A percentile compares a stretch with the other conserved stretches of the same genome.
These are phyloP conservation scores for Masnerella sp. DNA, from an alignment of 2,888 invertebrate genomes.

Conservation along the genomic window DNA sequence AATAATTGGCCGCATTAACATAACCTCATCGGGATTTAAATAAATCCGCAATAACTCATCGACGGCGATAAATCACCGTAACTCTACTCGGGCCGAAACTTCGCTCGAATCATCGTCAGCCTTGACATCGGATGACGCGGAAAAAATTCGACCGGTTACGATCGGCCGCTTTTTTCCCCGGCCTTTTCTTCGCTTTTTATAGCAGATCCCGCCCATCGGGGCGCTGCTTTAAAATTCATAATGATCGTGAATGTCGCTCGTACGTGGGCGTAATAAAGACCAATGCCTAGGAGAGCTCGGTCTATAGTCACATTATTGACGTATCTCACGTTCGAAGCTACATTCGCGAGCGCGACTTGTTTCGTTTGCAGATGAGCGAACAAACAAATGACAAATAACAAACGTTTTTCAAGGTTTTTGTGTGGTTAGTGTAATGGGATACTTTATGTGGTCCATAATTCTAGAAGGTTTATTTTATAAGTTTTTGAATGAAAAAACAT, in stretches of 20 bases:
- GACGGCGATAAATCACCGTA: constrained; percentile 34
- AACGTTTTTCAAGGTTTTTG: constrained; percentile 33
- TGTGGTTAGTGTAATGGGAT: constrained; percentile 28
- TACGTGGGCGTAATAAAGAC: constrained; percentile 56
- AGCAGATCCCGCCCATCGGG: constrained; percentile 18
- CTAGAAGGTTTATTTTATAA: too few relatives aligned
- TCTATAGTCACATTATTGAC: constrained; percentile 53
- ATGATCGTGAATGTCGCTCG: constrained; percentile 46
- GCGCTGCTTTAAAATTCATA: constrained; percentile 51
- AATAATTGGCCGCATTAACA: constrained; percentile 33
- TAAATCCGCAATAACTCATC: constrained; percentile 37
- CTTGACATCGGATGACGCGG: constrained; percentile 36
- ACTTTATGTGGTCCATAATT: constrained; percentile 39
- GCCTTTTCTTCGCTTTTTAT: constrained; percentile 1
- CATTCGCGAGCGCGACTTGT: constrained; percentile 54
- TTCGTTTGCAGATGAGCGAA: constrained; percentile 50
- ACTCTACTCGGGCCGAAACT: constrained; percentile 38
- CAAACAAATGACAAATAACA: constrained; percentile 43
- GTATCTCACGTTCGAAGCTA: constrained; percentile 54
- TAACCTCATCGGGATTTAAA: constrained; percentile 26
- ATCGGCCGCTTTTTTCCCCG: not conserved
- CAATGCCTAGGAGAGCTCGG: constrained; percentile 46
- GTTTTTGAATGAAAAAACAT: constrained; percentile 10
- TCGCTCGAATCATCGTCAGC: constrained; percentile 41
- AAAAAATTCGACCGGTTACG: constrained; percentile 46